Base-by-base conservation (phyloP, 2,888 invertebrate species). In the Lamproptera curius region DNA sequence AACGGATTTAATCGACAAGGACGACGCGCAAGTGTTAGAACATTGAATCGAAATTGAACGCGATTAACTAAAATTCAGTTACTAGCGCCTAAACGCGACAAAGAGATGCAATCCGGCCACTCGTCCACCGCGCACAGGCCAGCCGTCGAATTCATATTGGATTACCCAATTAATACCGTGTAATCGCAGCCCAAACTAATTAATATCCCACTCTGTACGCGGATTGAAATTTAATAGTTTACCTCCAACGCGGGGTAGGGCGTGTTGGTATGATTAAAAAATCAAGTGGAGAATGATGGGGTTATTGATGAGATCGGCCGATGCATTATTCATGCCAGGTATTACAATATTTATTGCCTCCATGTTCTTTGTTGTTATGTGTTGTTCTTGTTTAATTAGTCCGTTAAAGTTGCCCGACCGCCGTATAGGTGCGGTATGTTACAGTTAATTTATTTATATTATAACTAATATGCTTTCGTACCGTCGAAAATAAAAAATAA, bases 121-220 rank as follows among this genome's bases (percentile, higher is more conserved):
- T 54, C 56, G 56, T 39, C 52, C 49, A 42, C 41, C 52, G 41
- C 36, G 50, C 46, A 15, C 41, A 45, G 43, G 20, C 43, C 61
- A 62, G 56, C 61, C 67, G 67, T 74, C 75, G 69, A 76, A 77
- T 74, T 73, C 72, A 71, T 75, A 78, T 79, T 71, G 77, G 77
- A 82, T 83, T 76, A 83, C 69, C 67, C 74, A 73, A 82, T 83
- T 79, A 84, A 82, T 80, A 71, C 71, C 54, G 59, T 66, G 74
- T 80, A 80, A 83, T 83, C 75, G 70, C 62, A 63, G 59, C 60
- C 56, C 66, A 56, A 66, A 69, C 78, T 77, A 77, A 84, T 82
- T 81, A 79, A 80, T 81, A 73, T 61, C 62, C 65, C 66, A 65
- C 67, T 73, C 63, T 67, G 61, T 65, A 65, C 58, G 53, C 53